phyloP scores from a whole-genome alignment of 1,140 invertebrate genomes.

The Drosophila triauraria region DNA sequence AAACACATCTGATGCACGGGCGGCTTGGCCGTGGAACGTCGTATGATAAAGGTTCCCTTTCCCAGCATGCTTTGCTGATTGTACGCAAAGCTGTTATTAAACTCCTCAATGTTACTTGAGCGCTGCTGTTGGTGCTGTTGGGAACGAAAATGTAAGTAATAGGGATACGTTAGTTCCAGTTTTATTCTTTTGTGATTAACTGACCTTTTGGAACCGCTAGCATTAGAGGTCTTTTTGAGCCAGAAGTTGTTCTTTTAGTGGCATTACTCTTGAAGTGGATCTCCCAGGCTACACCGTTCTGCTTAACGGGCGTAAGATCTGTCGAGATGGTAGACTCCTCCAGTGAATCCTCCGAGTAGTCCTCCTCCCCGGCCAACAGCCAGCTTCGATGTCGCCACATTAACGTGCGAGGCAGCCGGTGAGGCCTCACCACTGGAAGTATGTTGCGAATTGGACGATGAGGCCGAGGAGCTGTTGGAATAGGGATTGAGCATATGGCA shows the following conservation, averaged over 20 bases:
- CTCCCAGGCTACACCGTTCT: conserved; percentile 93
- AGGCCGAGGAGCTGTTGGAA: conserved; percentile 63
- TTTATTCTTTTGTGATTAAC: neutral
- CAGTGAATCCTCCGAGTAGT: conserved; percentile 93
- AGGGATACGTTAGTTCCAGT: neutral
- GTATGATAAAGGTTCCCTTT: conserved; percentile 79
- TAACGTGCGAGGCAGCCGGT: conserved; percentile 62
- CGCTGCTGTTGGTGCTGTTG: conserved; percentile 27
- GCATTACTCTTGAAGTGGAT: conserved; percentile 87
- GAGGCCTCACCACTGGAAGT: conserved; percentile 70
- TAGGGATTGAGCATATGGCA: conserved; percentile 86
- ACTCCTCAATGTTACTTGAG: conserved; percentile 44
- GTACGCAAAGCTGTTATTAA: conserved; percentile 60
- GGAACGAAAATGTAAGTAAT: too few species aligned
- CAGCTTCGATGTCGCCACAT: conserved; percentile 45
- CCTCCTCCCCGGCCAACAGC: conserved; percentile 65
- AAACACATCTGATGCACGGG: conserved; percentile 66
- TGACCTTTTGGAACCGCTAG: conserved; percentile 52
- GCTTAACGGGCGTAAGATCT: conserved; percentile 88
- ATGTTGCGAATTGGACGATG: conserved; percentile 59
- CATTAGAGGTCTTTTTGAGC: conserved; percentile 35
- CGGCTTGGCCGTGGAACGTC: conserved; percentile 70
- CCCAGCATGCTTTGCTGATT: conserved; percentile 76
- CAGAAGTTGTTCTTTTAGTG: conserved; percentile 55
- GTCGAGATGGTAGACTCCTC: conserved; percentile 88